These are phyloP conservation scores for Dioctria rufipes DNA, from an alignment of 2,888 invertebrate genomes.

Conservation along the genomic window DNA sequence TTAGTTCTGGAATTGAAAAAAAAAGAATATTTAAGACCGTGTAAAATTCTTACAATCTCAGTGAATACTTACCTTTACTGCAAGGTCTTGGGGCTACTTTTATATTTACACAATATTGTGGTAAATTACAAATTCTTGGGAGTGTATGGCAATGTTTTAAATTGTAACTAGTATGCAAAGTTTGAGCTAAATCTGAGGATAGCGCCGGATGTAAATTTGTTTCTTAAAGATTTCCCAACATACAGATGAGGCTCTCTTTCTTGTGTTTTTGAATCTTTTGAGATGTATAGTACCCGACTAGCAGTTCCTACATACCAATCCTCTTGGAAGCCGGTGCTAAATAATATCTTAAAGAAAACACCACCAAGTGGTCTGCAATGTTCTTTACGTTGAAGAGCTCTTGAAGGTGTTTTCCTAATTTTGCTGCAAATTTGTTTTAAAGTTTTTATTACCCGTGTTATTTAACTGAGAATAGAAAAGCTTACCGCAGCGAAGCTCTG, in stretches of 20 bases:
- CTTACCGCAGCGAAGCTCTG: conserved; percentile 30
- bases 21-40: too few species aligned
- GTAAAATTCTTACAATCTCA: not conserved
- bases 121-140: conserved; percentile 70
- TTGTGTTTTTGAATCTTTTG: conserved; percentile 66
- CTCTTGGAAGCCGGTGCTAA: conserved; percentile 70
- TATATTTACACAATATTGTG: conserved; percentile 64
- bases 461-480: not conserved
- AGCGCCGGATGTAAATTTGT: conserved; percentile 72
- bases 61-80: conserved; percentile 42
- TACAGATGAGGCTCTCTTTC: conserved; percentile 66
- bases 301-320: conserved; percentile 69
- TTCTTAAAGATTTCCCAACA: conserved; percentile 71
- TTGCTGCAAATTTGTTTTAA: not conserved
- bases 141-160: conserved; percentile 72
- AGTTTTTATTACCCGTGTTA: not conserved
- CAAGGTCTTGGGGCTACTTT: conserved; percentile 58
- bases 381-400: not conserved
- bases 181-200: conserved; percentile 64
- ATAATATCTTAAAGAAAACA: conserved; percentile 57
- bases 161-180: too few species aligned
- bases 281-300: conserved; percentile 66
- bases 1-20: conserved; percentile 41
- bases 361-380: conserved; percentile 14
- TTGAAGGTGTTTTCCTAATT: not conserved